phyloP scores from a whole-genome alignment of 2,113 vertebrate genomes.

The Caretta caretta region DNA sequence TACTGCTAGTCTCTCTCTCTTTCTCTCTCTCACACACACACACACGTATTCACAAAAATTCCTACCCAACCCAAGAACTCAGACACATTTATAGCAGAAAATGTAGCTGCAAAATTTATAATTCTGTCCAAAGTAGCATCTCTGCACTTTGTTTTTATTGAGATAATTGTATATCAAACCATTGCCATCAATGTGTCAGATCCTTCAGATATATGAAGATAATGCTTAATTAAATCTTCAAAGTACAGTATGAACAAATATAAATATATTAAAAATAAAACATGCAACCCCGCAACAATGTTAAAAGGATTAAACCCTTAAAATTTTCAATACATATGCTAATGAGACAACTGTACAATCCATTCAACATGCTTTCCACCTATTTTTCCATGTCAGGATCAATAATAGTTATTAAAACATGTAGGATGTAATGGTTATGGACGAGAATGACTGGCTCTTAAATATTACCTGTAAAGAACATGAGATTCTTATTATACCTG shows the following conservation, averaged over 20 bases:
- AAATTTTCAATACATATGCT: slow-evolving; percentile 9
- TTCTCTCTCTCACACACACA: no score
- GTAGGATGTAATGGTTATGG: background rate
- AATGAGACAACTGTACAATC: background rate
- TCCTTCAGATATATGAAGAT: slow-evolving; percentile 34
- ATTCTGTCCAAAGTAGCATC: slow-evolving; percentile 63
- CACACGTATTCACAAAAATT: fast-evolving
- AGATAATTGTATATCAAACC: slow-evolving; percentile 65
- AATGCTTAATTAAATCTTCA: slow-evolving; percentile 32
- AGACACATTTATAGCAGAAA: background rate
- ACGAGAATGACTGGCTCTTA: background rate
- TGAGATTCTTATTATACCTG: background rate
- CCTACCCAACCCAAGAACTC: background rate
- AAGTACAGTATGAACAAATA: slow-evolving; percentile 53
- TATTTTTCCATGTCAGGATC: background rate
- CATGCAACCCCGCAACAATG: slow-evolving; percentile 73
- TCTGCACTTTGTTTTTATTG: slow-evolving; percentile 73
- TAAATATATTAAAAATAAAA: slow-evolving; percentile 72
- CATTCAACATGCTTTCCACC: background rate
- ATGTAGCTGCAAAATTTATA: slow-evolving; percentile 45
- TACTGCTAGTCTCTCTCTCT: background rate
- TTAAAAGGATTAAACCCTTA: slow-evolving; percentile 27
- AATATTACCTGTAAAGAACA: background rate
- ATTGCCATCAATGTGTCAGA: slow-evolving; percentile 51
- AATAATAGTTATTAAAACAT: slow-evolving; percentile 17